Percentiles rank a stretch among this genome's conserved stretches.
Conservation (phyloP, 2,113 vertebrate species). For the Pseudois nayaur region DNA sequence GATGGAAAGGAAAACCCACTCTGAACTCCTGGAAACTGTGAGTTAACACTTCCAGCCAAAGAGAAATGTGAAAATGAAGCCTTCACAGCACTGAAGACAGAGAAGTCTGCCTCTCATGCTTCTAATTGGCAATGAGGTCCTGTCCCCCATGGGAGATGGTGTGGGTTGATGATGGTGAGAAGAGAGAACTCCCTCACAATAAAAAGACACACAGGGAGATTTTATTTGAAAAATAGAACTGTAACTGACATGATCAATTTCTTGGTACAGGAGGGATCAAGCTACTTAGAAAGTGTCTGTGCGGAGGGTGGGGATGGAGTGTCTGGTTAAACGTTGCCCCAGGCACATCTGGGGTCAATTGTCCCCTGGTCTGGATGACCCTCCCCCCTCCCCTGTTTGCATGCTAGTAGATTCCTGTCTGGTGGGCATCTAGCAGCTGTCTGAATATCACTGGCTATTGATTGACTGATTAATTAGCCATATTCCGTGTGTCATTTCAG, state of each 20-base stretch:
- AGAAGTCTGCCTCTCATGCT: constrained; percentile 56
- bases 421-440: background rate
- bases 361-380: background rate
- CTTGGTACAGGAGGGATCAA: constrained; percentile 51
- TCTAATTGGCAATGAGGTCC: constrained; percentile 50
- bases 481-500: constrained; percentile 15
- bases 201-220: background rate
- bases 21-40: constrained; percentile 67
- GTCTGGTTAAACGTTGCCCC: background rate
- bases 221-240: constrained; percentile 12
- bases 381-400: background rate
- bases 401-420: background rate
- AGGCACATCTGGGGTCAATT: background rate
- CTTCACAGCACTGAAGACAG: constrained; percentile 70
- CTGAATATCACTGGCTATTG: constrained; percentile 30
- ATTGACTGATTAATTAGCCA: constrained; percentile 50
- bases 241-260: constrained; percentile 64
- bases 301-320: background rate
- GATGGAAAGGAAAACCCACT: constrained; percentile 23
- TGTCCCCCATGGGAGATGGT: constrained; percentile 20
- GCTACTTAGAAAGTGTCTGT: constrained; percentile 22
- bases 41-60: constrained; percentile 75
- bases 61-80: constrained; percentile 71
- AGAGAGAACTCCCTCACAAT: background rate
- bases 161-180: background rate